phyloP scores from a whole-genome alignment of 2,888 invertebrate genomes.

The Xanthostigma xanthostigma region DNA sequence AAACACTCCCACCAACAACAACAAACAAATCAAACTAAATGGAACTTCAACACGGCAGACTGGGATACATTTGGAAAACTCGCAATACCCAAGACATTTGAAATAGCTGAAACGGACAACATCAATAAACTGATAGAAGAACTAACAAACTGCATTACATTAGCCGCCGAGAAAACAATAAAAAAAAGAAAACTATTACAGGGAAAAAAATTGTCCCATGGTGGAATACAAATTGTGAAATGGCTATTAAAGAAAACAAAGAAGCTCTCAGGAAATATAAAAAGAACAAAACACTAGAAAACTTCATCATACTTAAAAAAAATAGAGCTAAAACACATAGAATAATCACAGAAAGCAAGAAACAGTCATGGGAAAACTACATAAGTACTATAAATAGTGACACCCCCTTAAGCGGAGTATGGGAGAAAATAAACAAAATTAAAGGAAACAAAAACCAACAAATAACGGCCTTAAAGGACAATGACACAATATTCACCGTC shows the following conservation, averaged over 20 bases:
- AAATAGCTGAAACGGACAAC: no score
- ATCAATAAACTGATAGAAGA: background rate
- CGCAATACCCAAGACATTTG: background rate
- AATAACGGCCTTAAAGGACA: background rate
- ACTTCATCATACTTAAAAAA: background rate
- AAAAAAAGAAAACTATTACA: background rate
- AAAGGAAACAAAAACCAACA: background rate
- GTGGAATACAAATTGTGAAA: constrained; percentile 1
- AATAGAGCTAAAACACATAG: constrained; percentile 1
- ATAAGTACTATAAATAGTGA: background rate
- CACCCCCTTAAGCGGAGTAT: background rate
- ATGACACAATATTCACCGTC: background rate
- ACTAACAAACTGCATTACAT: background rate
- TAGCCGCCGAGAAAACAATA: background rate
- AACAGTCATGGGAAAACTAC: background rate
- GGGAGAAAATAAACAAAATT: constrained; percentile 1
- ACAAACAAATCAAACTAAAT: background rate
- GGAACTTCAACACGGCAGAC: background rate
- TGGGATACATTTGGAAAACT: background rate
- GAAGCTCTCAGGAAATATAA: background rate
- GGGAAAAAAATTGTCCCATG: background rate
- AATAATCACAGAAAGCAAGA: background rate
- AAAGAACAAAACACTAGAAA: background rate
- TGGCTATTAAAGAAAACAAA: background rate
- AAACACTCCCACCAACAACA: no score